phyloP scores from a whole-genome alignment of 1,140 invertebrate genomes.

The Xylocopa sonorina region DNA sequence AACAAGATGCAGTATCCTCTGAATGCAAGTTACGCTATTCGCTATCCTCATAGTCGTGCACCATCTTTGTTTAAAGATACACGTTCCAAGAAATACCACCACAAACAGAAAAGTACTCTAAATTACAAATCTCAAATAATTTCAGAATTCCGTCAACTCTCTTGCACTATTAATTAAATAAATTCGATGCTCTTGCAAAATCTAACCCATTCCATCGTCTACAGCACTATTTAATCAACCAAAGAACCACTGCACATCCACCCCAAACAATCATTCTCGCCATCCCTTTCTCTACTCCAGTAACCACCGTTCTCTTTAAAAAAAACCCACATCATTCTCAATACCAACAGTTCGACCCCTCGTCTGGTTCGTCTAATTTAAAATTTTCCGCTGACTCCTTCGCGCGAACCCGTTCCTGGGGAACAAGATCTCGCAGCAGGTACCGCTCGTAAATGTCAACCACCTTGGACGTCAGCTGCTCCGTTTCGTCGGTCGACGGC shows the following conservation, averaged over 20 bases:
- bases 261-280: background rate
- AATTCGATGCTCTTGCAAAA: background rate
- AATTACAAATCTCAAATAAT: no score
- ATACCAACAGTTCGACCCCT: background rate
- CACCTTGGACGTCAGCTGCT: background rate
- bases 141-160: no score
- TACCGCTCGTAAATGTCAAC: background rate
- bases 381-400: conserved; percentile 21
- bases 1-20: no score
- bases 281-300: background rate
- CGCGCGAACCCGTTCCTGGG: background rate
- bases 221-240: background rate
- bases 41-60: no score
- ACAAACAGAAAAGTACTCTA: no score
- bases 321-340: background rate
- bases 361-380: background rate
- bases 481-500: background rate
- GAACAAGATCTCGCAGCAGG: background rate
- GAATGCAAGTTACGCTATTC: no score
- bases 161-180: no score
- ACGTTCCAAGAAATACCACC: no score
- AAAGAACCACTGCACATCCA: background rate
- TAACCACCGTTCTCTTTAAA: background rate
- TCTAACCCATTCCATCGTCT: accelerated
- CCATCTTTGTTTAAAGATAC: no score